A percentile compares a stretch with the other conserved stretches of the same genome.
Evolutionary conservation across 2,797 vertebrate genomes (phyloP).

Genomic region (Erethizon dorsatum): DNA sequence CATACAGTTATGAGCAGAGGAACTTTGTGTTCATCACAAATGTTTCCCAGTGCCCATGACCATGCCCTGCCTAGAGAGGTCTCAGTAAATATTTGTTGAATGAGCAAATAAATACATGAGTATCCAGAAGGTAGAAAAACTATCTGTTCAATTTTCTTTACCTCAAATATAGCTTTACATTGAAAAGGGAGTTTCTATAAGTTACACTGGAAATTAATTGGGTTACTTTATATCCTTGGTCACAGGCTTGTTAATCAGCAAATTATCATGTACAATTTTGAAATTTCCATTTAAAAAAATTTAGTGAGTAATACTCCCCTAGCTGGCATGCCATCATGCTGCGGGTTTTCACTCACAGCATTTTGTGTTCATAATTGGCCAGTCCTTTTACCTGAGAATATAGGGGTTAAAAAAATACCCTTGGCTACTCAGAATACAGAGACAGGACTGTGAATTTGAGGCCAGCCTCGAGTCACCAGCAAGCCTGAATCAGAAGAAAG

Average conservation of each 20-base stretch:
- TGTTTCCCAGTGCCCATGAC: background rate
- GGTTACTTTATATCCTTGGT: background rate
- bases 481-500: background rate
- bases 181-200: conserved; percentile 31
- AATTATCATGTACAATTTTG: background rate
- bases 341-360: background rate
- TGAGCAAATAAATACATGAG: background rate
- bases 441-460: background rate
- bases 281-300: background rate
- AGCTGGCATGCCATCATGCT: background rate
- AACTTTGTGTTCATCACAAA: background rate
- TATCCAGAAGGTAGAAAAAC: conserved; percentile 35
- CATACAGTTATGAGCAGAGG: background rate
- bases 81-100: background rate
- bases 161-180: background rate
- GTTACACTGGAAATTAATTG: background rate
- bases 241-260: background rate
- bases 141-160: background rate
- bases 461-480: background rate
- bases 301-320: background rate
- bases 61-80: background rate
- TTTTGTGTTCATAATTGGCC: background rate
- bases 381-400: conserved; percentile 21
- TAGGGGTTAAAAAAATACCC: background rate
- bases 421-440: background rate